Evolutionary conservation across 1,140 invertebrate genomes (phyloP).

Genomic region (Halyomorpha halys): DNA sequence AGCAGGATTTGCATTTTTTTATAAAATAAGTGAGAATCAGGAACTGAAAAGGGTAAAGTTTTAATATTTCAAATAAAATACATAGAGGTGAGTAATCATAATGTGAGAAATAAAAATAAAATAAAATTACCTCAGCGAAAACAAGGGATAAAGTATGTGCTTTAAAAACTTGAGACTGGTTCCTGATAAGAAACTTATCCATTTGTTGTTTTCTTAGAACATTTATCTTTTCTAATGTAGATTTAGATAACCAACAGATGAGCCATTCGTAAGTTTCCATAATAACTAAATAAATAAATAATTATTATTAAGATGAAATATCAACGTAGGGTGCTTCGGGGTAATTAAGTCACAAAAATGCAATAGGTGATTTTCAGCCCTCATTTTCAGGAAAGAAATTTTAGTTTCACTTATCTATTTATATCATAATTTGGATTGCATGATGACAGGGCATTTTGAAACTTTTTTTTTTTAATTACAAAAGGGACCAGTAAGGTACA

Average conservation of each 20-base stretch:
- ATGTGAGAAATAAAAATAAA: not conserved
- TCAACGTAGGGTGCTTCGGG: too few relatives aligned
- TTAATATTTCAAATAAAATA: not conserved
- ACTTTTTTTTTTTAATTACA: too few relatives aligned
- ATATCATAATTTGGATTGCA: too few relatives aligned
- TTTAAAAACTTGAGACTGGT: constrained; percentile 69
- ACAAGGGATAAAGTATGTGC: constrained; percentile 61
- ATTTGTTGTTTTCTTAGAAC: constrained; percentile 42
- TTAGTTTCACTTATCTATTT: too few relatives aligned
- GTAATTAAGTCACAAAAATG: too few relatives aligned
- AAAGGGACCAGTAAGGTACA: too few relatives aligned
- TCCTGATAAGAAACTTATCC: constrained; percentile 59
- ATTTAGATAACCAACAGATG: constrained; percentile 60
- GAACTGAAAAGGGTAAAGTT: constrained; percentile 42
- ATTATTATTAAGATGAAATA: too few relatives aligned
- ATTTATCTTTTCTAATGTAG: constrained; percentile 53
- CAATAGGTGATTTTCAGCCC: too few relatives aligned
- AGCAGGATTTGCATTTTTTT: constrained; percentile 38
- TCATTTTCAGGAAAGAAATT: too few relatives aligned
- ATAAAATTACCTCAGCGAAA: constrained; percentile 54
- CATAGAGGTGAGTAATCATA: not conserved
- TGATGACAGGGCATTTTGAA: too few relatives aligned
- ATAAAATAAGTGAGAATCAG: constrained; percentile 48
- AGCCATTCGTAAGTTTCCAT: constrained; percentile 69
- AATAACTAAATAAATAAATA: constrained; percentile 57